Evolutionary conservation across 2,797 vertebrate species (phyloP), one percentile per base, ranked within the genome.

Genomic region (Tamandua tetradactyla): DNA sequence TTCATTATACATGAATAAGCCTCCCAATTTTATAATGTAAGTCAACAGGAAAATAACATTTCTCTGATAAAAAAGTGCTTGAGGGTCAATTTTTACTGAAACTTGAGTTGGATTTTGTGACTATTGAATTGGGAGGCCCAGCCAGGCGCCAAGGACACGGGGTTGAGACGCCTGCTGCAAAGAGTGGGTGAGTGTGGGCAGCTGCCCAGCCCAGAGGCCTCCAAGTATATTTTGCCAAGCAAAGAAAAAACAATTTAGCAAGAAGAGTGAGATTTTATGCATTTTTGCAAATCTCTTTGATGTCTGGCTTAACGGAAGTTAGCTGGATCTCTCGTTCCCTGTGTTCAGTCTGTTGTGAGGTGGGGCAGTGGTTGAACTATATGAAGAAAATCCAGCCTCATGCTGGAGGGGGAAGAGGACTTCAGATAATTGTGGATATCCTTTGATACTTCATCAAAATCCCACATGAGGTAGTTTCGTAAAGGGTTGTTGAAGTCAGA

Each of bases 371-470:
- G 32, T 37, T 23, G 64, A 32, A 57, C 9, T 22, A 13, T 32
- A 37, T 18, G 30, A 49, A 59, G 55, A 40, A 59, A 44, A 40
- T 42, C 42, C 32, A 14, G 23, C 27, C 18, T 32, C 30, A 1
- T 20, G 30, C 22, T 1, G 37, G 3, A 5, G 6, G 2, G 40
- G 23, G 25, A 25, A n/a, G 13, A 68, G 71, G 1, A n/a, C 37
- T 22, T 49, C 14, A 23, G n/a, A 11, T 25, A 23, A 20, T 59
- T 52, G n/a, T n/a, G 59, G 12, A 0, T 40, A 0, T 11, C 40
- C 79, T 49, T 8, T 2, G 37, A 2, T 35, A 22, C 49, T 35
- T 2, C 7, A 4, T 37, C 27, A 0, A 3, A 20, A n/a, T 32
- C 10, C 17, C 14, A 2, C 18, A 9, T 2, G 1, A 32, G 37